Evolutionary conservation across 2,888 invertebrate genomes (phyloP).

Genomic region (Caenorhabditis sp.): DNA sequence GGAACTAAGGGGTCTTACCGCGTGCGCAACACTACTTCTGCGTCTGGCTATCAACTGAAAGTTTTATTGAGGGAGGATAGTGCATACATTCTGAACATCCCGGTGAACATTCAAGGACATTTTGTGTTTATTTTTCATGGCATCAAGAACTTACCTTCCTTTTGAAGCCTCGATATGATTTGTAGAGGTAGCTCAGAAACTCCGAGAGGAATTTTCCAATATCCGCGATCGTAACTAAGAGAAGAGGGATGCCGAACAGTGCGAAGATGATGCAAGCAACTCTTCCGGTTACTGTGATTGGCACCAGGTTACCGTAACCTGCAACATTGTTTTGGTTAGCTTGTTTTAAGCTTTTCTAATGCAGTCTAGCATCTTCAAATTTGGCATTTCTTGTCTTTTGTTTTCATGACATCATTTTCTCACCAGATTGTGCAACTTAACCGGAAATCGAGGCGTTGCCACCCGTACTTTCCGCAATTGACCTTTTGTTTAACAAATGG

Average conservation of each 20-base stretch:
- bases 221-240: constrained; percentile 83
- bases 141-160: constrained; percentile 74
- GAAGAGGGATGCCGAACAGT: constrained; percentile 82
- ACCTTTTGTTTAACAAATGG: neutral
- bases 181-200: constrained; percentile 81
- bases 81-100: constrained; percentile 18
- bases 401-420: constrained; percentile 15
- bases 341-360: too few species aligned
- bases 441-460: neutral
- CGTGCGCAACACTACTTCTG: constrained; percentile 66
- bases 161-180: constrained; percentile 80
- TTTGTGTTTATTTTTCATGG: too few species aligned
- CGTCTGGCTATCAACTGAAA: constrained; percentile 68
- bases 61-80: neutral
- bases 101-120: neutral
- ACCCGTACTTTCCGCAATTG: neutral
- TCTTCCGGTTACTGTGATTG: constrained; percentile 79
- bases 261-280: constrained; percentile 83
- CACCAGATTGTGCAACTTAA: neutral
- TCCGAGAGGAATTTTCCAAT: constrained; percentile 83
- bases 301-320: constrained; percentile 82
- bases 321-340: constrained; percentile 12
- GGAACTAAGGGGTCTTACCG: constrained; percentile 55
- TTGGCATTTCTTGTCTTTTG: too few species aligned
- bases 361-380: too few species aligned